phyloP scores from a whole-genome alignment of 2,888 invertebrate genomes.

The Acanthosoma haemorrhoidale region DNA sequence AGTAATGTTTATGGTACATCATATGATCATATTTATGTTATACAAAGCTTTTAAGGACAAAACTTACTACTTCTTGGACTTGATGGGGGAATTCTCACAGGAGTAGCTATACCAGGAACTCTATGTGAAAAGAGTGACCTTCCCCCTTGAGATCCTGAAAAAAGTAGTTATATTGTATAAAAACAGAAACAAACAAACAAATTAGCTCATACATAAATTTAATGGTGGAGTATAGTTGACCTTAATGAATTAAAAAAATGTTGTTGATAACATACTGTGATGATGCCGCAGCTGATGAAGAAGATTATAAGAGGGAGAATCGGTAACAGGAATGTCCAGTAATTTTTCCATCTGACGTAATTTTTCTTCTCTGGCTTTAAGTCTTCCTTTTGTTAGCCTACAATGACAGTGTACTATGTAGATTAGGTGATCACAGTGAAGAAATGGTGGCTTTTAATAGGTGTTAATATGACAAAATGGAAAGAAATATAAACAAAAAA shows the following conservation, averaged over 20 bases:
- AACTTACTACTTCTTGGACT: slow-evolving; percentile 35
- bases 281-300: slow-evolving; percentile 43
- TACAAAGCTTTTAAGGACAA: neutral
- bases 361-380: slow-evolving; percentile 92
- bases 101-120: slow-evolving; percentile 47
- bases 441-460: too few species aligned
- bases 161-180: neutral
- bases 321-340: slow-evolving; percentile 65
- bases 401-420: neutral
- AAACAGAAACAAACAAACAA: too few species aligned
- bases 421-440: neutral
- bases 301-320: slow-evolving; percentile 39
- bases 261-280: slow-evolving; percentile 39
- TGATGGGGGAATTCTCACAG: slow-evolving; percentile 30
- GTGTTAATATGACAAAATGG: too few species aligned
- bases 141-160: slow-evolving; percentile 43
- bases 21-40: too few species aligned
- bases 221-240: too few species aligned
- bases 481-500: too few species aligned
- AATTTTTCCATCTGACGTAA: slow-evolving; percentile 92
- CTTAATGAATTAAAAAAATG: too few species aligned
- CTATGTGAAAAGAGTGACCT: slow-evolving; percentile 46
- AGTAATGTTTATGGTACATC: too few species aligned
- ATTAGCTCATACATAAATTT: too few species aligned
- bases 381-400: slow-evolving; percentile 64